A percentile compares a stretch with the other conserved stretches of the same genome.
Conservation (phyloP, 2,113 vertebrate species). For the Taurulus bubalis region DNA sequence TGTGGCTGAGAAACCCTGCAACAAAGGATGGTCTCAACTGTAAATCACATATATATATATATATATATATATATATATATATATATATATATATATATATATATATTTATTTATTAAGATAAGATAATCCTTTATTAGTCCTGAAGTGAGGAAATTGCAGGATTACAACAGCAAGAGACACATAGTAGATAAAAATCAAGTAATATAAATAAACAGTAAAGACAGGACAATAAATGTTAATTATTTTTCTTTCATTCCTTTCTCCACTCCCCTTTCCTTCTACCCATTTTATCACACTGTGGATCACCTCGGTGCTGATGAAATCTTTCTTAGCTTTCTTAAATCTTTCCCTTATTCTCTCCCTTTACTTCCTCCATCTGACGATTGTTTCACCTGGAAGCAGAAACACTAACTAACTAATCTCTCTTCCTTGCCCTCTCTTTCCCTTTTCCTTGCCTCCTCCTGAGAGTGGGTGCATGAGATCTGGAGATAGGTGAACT, state of each 20-base stretch:
- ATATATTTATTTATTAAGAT: too few species aligned
- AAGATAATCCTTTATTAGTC: too few species aligned
- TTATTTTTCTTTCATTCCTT: not conserved
- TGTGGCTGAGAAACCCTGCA: not conserved
- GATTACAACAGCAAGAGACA: too few species aligned
- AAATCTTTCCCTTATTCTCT: not conserved
- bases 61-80: not conserved
- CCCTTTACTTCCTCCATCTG: not conserved
- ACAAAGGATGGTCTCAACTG: not conserved
- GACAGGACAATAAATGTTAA: too few species aligned
- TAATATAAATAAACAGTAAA: too few species aligned
- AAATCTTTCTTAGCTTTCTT: too few species aligned
- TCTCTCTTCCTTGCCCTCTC: not conserved
- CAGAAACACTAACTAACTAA: not conserved
- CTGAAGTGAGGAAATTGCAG: too few species aligned
- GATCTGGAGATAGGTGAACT: not conserved
- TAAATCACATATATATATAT: not conserved
- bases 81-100: too few species aligned
- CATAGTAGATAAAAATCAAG: too few species aligned
- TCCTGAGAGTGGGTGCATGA: not conserved
- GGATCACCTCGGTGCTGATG: not conserved
- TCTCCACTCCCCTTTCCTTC: not conserved
- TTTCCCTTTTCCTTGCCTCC: not conserved
- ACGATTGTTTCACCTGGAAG: not conserved
- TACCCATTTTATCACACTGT: not conserved